Conservation (phyloP, 2,888 invertebrate genomes). For the Drosophila yooni region DNA sequence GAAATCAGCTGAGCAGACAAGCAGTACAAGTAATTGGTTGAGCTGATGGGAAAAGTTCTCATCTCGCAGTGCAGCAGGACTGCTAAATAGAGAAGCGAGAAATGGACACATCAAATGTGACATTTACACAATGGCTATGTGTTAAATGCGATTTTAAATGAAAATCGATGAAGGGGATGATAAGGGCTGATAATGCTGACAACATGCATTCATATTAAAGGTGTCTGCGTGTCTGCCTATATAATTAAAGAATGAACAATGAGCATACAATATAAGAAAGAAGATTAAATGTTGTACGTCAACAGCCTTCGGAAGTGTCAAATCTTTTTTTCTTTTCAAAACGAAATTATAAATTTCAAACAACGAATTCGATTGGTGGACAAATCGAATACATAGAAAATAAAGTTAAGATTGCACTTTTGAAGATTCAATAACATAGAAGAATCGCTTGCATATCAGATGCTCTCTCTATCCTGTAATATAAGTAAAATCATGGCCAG, state of each 20-base stretch:
- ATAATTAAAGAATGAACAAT: background rate
- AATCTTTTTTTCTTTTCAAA: background rate
- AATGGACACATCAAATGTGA: constrained; percentile 25
- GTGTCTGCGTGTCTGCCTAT: background rate
- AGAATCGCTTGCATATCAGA: background rate
- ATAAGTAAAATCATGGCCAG: constrained; percentile 2
- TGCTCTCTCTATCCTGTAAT: background rate
- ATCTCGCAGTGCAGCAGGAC: constrained; percentile 28
- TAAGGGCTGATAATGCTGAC: background rate
- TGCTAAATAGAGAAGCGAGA: constrained; percentile 22
- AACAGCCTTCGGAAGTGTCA: background rate
- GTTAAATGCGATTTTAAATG: constrained; percentile 14
- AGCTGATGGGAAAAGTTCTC: constrained; percentile 52
- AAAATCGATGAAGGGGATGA: background rate
- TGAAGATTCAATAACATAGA: background rate
- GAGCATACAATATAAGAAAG: background rate
- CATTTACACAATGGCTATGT: constrained; percentile 26
- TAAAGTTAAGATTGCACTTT: background rate
- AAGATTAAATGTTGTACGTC: background rate
- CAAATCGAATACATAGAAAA: background rate
- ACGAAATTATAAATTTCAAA: background rate
- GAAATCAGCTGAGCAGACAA: constrained; percentile 51
- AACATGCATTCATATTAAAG: constrained; percentile 1
- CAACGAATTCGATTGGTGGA: background rate
- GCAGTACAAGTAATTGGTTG: constrained; percentile 40